A percentile compares a stretch with the other conserved stretches of the same genome.
These are phyloP conservation scores for Trimorus sp. DNA, from an alignment of 2,888 invertebrate genomes.

Conservation along the genomic window DNA sequence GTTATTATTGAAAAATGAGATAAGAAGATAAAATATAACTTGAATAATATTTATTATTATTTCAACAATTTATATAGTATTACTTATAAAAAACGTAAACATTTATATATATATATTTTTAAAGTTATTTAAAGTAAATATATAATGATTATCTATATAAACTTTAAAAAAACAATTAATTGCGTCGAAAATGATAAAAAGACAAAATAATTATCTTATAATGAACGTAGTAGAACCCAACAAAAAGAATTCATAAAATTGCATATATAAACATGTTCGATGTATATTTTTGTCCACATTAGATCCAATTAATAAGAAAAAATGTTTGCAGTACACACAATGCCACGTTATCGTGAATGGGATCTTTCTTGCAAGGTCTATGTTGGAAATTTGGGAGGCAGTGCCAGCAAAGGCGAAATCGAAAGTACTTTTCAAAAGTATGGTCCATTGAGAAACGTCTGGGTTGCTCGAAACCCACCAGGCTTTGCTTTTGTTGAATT, in stretches of 20 bases:
- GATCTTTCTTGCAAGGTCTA: constrained; percentile 95
- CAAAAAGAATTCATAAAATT: neutral
- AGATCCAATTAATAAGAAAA: too few species aligned
- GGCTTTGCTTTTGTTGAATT: constrained; percentile 96
- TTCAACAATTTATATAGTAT: too few species aligned
- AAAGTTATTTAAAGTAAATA: too few species aligned
- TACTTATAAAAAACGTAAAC: too few species aligned
- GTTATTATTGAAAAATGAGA: too few species aligned
- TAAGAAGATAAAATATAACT: too few species aligned
- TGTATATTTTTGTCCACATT: neutral
- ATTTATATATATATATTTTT: too few species aligned
- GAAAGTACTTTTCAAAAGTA: constrained; percentile 94
- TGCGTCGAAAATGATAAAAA: too few species aligned
- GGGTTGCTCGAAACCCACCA: constrained; percentile 97
- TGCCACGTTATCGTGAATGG: constrained; percentile 88
- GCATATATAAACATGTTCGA: neutral
- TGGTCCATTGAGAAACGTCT: constrained; percentile 94
- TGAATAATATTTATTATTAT: too few species aligned
- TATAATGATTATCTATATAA: too few species aligned
- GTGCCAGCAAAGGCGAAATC: constrained; percentile 94
- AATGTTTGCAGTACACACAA: constrained; percentile 9
- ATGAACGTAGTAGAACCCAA: neutral
- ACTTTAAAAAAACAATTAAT: too few species aligned
- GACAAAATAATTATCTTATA: too few species aligned
- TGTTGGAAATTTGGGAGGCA: constrained; percentile 94